A percentile compares a stretch with the other conserved stretches of the same genome.
Evolutionary conservation across 2,888 invertebrate genomes (phyloP).

Genomic region (Dicycla oo): DNA sequence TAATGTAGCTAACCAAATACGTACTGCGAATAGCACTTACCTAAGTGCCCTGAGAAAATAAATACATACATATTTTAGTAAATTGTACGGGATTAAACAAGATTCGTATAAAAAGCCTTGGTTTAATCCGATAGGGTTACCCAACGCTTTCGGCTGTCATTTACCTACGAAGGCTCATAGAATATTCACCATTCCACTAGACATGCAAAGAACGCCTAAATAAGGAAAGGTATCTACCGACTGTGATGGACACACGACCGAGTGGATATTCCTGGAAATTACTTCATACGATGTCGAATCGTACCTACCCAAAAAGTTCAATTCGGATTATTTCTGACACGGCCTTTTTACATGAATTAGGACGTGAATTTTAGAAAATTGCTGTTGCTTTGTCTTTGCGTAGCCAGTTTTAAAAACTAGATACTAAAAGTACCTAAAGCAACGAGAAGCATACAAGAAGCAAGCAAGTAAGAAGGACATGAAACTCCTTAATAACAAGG

Average conservation of each 20-base stretch:
- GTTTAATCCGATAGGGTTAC: constrained; percentile 34
- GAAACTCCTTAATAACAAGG: too few relatives aligned
- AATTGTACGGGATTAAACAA: constrained; percentile 8
- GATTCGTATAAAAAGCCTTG: constrained; percentile 30
- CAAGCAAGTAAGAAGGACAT: too few relatives aligned
- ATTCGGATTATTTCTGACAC: constrained; percentile 13
- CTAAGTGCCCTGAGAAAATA: constrained; percentile 37
- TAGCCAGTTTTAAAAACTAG: too few relatives aligned
- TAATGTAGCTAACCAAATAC: constrained; percentile 56
- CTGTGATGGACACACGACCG: constrained; percentile 22
- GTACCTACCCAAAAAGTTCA: constrained; percentile 2
- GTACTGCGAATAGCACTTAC: constrained; percentile 38
- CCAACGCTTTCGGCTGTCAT: constrained; percentile 37
- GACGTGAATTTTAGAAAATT: constrained; percentile 4
- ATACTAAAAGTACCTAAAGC: too few relatives aligned
- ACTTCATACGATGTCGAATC: constrained; percentile 5
- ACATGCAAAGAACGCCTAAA: constrained; percentile 23
- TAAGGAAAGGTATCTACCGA: constrained; percentile 19
- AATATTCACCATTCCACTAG: constrained; percentile 45
- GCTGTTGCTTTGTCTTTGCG: too few relatives aligned
- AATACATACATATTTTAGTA: constrained; percentile 31
- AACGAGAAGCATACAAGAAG: too few relatives aligned
- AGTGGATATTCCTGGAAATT: constrained; percentile 11
- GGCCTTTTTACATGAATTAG: not conserved
- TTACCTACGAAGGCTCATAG: constrained; percentile 41